These are phyloP conservation scores for Coryphaenoides rupestris DNA, from an alignment of 2,113 vertebrate genomes.

Conservation along the genomic window DNA sequence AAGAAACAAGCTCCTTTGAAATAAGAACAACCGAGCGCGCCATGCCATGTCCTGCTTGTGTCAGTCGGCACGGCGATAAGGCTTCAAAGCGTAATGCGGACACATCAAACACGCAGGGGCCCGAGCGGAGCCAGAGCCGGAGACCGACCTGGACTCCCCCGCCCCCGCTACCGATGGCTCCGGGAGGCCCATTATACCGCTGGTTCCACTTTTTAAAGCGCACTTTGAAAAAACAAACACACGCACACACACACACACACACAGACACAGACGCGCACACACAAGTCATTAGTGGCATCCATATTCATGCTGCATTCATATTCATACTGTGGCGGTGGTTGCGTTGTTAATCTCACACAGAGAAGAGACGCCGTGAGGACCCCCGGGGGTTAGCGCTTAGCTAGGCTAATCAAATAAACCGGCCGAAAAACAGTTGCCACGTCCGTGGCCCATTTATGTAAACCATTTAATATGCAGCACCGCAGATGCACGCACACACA, in stretches of 20 bases:
- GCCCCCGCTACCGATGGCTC: slow-evolving; percentile 14
- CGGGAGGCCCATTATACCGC: slow-evolving; percentile 39
- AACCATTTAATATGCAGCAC: no score
- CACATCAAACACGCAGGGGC: slow-evolving; percentile 57
- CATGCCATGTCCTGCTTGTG: slow-evolving; percentile 10
- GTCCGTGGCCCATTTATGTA: no score
- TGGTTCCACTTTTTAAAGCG: slow-evolving; percentile 38
- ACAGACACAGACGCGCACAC: slow-evolving; percentile 38
- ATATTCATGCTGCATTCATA: slow-evolving; percentile 65
- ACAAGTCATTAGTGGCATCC: slow-evolving; percentile 49
- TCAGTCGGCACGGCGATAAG: slow-evolving; percentile 27
- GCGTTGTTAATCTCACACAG: slow-evolving; percentile 60
- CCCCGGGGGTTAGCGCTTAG: slow-evolving; percentile 62
- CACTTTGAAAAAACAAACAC: slow-evolving; percentile 27
- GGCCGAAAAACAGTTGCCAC: no score
- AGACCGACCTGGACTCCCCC: slow-evolving; percentile 23
- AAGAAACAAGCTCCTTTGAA: background rate
- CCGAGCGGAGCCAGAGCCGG: slow-evolving; percentile 15
- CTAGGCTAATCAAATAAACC: slow-evolving; percentile 67
- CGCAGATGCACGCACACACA: no score
- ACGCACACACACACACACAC: background rate
- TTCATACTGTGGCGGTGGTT: slow-evolving; percentile 55
- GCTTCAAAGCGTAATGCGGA: slow-evolving; percentile 44
- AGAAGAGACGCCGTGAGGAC: slow-evolving; percentile 45
- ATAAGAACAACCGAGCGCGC: slow-evolving; percentile 19